Evolutionary conservation across 1,140 invertebrate species (phyloP).

Genomic region (Sminthurides bifidus): DNA sequence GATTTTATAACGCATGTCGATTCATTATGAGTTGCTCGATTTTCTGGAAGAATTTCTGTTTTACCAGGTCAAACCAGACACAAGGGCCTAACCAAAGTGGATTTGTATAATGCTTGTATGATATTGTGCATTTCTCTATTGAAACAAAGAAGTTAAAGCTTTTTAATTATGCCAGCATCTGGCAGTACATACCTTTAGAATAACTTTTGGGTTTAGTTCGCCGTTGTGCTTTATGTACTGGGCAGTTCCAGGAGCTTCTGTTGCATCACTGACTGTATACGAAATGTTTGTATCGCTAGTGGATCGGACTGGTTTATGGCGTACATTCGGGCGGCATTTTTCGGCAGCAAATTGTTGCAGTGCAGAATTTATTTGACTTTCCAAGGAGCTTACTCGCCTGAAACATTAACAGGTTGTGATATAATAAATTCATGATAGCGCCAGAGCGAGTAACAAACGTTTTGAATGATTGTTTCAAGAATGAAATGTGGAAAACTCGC

Average conservation of each 20-base stretch:
- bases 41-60: too few species aligned
- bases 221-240: slow-evolving; percentile 91
- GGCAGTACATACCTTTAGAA: slow-evolving; percentile 65
- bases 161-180: slow-evolving; percentile 17
- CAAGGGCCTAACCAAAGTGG: too few species aligned
- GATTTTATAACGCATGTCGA: too few species aligned
- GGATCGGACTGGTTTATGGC: slow-evolving; percentile 55
- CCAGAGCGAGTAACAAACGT: too few species aligned
- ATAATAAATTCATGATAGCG: not conserved
- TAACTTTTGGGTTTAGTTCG: slow-evolving; percentile 77
- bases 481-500: too few species aligned
- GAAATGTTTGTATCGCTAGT: slow-evolving; percentile 90
- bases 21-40: too few species aligned
- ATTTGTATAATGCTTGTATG: too few species aligned
- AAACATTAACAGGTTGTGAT: not conserved
- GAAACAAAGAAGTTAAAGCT: too few species aligned
- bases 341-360: slow-evolving; percentile 19
- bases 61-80: too few species aligned
- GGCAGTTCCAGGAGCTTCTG: slow-evolving; percentile 65
- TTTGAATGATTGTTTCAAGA: too few species aligned
- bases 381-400: slow-evolving; percentile 25
- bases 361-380: slow-evolving; percentile 24
- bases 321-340: slow-evolving; percentile 2
- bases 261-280: slow-evolving; percentile 58
- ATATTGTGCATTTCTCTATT: not conserved